A percentile compares a stretch with the other conserved stretches of the same genome.
phyloP scores from a whole-genome alignment of 2,888 invertebrate genomes.

The Synergus laeviventris region DNA sequence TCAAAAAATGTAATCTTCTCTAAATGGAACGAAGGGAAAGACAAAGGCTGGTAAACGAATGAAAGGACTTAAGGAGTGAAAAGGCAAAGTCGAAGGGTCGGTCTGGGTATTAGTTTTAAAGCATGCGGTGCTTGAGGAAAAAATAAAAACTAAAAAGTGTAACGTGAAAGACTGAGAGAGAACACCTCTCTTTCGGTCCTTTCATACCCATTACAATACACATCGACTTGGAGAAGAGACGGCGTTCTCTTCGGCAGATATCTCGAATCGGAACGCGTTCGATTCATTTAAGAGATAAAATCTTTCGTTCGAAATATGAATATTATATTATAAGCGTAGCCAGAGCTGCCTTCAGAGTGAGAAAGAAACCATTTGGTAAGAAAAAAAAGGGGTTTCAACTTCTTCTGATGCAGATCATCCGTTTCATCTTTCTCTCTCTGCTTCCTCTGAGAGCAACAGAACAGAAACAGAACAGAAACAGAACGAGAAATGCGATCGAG shows the following conservation, averaged over 20 bases:
- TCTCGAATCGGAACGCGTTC: constrained; percentile 75
- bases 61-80: constrained; percentile 19
- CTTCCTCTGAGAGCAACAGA: too few relatives aligned
- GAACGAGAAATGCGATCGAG: constrained; percentile 24
- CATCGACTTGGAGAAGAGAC: constrained; percentile 51
- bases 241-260: constrained; percentile 66
- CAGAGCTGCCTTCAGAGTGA: constrained; percentile 31
- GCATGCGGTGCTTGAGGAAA: constrained; percentile 49
- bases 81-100: constrained; percentile 15
- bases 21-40: not conserved
- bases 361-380: constrained; percentile 28
- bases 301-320: constrained; percentile 76
- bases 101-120: constrained; percentile 62
- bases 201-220: constrained; percentile 67
- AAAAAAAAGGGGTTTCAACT: constrained; percentile 31
- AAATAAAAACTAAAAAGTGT: not conserved
- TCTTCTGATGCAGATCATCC: constrained; percentile 39
- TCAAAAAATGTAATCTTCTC: constrained; percentile 5
- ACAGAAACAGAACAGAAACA: too few relatives aligned
- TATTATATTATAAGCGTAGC: constrained; percentile 73
- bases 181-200: constrained; percentile 21
- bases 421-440: constrained; percentile 20
- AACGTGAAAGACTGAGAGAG: constrained; percentile 15
- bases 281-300: constrained; percentile 76
- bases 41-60: constrained; percentile 4